Percentiles rank a stretch among this genome's conserved stretches.
These are phyloP conservation scores for Chinchilla lanigera DNA, from an alignment of 2,113 vertebrate species.

Conservation along the genomic window DNA sequence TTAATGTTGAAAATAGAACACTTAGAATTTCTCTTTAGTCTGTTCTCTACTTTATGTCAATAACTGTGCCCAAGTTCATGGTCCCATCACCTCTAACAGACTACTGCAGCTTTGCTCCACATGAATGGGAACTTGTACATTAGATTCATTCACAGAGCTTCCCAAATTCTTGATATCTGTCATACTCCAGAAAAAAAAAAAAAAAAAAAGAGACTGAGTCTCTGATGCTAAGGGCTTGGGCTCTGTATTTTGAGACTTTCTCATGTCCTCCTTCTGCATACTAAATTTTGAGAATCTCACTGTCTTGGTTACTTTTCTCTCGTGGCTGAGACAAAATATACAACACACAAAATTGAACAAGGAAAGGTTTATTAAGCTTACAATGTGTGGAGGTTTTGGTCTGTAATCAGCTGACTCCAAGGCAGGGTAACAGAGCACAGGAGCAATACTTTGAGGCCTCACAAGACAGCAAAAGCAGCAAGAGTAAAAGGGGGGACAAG, in stretches of 20 bases:
- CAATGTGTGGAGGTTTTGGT: too few relatives aligned
- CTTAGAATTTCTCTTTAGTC: background rate
- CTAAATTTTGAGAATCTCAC: background rate
- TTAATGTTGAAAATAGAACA: background rate
- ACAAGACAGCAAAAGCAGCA: too few relatives aligned
- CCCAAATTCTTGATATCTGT: background rate
- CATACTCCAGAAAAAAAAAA: background rate
- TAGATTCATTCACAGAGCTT: background rate
- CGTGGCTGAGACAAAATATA: too few relatives aligned
- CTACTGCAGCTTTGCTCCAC: background rate
- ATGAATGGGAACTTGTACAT: background rate
- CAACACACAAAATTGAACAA: too few relatives aligned
- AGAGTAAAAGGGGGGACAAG: too few relatives aligned
- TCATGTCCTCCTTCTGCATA: background rate
- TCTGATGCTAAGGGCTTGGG: background rate
- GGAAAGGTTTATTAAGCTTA: too few relatives aligned
- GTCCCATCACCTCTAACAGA: background rate
- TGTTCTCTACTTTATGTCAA: background rate
- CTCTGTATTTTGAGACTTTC: background rate
- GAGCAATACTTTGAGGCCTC: too few relatives aligned
- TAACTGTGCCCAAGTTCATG: background rate
- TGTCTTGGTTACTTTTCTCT: too few relatives aligned
- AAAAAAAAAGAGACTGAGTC: background rate
- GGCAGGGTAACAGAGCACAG: too few relatives aligned
- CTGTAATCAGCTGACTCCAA: too few relatives aligned